Percentiles rank a stretch among this genome's conserved stretches.
These are phyloP conservation scores for Hyphantria cunea DNA, from an alignment of 1,140 invertebrate genomes.

Conservation along the genomic window DNA sequence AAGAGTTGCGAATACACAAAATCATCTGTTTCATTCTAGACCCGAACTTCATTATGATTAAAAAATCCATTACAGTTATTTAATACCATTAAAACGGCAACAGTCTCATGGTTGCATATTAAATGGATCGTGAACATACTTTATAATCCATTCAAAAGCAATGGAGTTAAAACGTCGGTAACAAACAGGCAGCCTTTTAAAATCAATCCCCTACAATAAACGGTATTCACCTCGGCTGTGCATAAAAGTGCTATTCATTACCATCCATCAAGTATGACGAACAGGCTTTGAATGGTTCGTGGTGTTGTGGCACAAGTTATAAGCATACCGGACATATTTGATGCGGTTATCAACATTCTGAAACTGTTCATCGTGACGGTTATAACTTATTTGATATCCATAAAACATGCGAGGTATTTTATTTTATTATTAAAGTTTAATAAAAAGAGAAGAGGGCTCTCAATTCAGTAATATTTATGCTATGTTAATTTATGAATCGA, in stretches of 20 bases:
- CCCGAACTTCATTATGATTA: no score
- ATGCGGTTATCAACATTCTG: no score
- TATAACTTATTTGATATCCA: no score
- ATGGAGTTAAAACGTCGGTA: conserved; percentile 27
- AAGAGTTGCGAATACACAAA: no score
- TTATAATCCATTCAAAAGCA: conserved; percentile 34
- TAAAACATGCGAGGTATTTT: no score
- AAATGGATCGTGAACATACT: conserved; percentile 20
- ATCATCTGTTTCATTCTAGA: no score
- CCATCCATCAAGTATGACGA: conserved; percentile 57
- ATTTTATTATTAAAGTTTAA: no score
- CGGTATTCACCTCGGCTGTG: conserved; percentile 39
- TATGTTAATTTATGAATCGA: no score
- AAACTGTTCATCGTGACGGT: no score
- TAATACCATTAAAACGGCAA: conserved; percentile 10
- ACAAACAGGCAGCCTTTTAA: conserved; percentile 29
- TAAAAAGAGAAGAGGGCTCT: no score
- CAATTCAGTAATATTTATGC: no score
- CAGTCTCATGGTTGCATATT: conserved; percentile 14
- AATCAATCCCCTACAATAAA: conserved; percentile 36
- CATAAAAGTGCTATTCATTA: conserved; percentile 54
- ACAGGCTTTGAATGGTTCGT: conserved; percentile 34
- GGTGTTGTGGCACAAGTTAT: conserved; percentile 26
- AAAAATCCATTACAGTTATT: no score
- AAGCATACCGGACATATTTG: background rate